Percentiles rank a stretch among this genome's conserved stretches.
Conservation (phyloP, 2,888 invertebrate species). For the Drosophila nr. perissopoda region DNA sequence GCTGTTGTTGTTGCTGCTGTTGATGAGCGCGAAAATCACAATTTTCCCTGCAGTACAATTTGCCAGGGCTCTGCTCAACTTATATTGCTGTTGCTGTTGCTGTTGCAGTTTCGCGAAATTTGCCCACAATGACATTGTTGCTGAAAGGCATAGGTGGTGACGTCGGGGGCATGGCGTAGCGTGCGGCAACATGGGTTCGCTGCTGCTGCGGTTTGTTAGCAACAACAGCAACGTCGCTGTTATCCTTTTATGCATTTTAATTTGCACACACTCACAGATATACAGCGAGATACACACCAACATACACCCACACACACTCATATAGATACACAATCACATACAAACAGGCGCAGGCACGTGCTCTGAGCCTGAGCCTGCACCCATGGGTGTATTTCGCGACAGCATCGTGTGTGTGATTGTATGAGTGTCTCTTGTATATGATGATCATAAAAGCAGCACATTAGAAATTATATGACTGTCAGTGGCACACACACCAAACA, state of each 20-base stretch:
- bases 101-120: constrained; percentile 68
- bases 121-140: constrained; percentile 64
- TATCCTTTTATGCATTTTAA: constrained; percentile 80
- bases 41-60: constrained; percentile 80
- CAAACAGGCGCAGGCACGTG: constrained; percentile 62
- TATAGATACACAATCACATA: constrained; percentile 2
- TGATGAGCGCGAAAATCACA: constrained; percentile 78
- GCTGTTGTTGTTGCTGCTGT: constrained; percentile 44
- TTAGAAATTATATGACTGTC: constrained; percentile 77
- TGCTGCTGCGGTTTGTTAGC: constrained; percentile 62
- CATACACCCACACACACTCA: constrained; percentile 14
- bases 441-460: constrained; percentile 77
- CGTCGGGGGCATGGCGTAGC: constrained; percentile 5
- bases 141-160: constrained; percentile 44
- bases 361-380: constrained; percentile 48
- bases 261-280: constrained; percentile 58
- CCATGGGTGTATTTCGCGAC: constrained; percentile 69
- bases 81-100: constrained; percentile 35
- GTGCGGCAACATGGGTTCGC: constrained; percentile 33
- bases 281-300: constrained; percentile 5
- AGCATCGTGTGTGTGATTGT: constrained; percentile 38
- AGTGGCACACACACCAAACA: constrained; percentile 34
- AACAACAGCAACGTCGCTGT: constrained; percentile 61
- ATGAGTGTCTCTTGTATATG: constrained; percentile 55
- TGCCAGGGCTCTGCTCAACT: constrained; percentile 49